Evolutionary conservation across 2,797 vertebrate species (phyloP), one percentile per base, ranked within the genome.

Genomic region (Adelosebastes latens): DNA sequence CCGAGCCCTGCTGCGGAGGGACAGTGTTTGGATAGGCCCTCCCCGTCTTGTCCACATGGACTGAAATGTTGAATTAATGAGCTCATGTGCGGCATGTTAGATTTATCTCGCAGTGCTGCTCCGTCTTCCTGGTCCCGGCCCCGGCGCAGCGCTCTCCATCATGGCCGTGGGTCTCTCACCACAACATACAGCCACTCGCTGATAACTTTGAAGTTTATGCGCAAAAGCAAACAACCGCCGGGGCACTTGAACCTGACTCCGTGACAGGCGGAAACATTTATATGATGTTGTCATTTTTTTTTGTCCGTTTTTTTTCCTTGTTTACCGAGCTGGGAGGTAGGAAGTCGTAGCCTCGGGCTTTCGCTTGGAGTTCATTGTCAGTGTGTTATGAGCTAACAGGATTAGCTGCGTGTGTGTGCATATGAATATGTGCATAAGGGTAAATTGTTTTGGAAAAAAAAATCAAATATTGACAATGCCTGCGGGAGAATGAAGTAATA

Each of bases 1-100:
- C 59, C 74, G 87, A 80, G 87, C 86, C 90, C 88, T 53, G 88
- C 85, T 85, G 91, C 22, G 58, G 86, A 81, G 85, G 88, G 89
- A 91, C 86, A 81, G 77, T 94, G 94, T 95, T 95, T 95, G 89
- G 92, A 92, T 91, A 92, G 90, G 85, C 91, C 88, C 79, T 79
- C 92, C 87, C 90, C 46, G 74, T 95, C 96, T 97, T 96, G 96
- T 97, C 96, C 95, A 96, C 96, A 95, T 85, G 91, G 87, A 87
- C 92, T 89, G 93, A 96, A 96, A 97, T 95, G 95, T 95, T 94
- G 96, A 97, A 98, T 97, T 97, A 96, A 97, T 98, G 97, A 97
- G 96, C 97, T 97, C 96, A 96, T 96, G 96, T 94, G 93, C 95
- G 89, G 96, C 93, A 94, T 96, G 96, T 96, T 94, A 96, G 96